These are phyloP conservation scores for Papilio dardanus DNA, from an alignment of 1,140 invertebrate genomes.

Conservation along the genomic window DNA sequence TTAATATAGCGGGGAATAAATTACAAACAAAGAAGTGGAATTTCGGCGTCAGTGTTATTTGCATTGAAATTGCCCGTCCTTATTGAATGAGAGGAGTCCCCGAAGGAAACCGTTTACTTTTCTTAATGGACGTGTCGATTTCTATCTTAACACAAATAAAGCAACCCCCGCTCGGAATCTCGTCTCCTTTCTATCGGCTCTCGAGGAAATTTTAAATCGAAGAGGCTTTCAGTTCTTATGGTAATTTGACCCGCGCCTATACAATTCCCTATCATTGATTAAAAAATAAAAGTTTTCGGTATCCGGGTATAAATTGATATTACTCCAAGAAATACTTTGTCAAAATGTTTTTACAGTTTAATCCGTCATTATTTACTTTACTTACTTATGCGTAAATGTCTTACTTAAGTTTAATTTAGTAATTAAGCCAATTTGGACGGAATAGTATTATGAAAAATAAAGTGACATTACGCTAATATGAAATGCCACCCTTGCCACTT, in stretches of 20 bases:
- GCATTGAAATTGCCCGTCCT: slow-evolving; percentile 16
- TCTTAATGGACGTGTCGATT: slow-evolving; percentile 36
- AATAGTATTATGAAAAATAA: slow-evolving; percentile 29
- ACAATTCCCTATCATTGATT: slow-evolving; percentile 14
- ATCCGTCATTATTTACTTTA: background rate
- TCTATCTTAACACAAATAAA: slow-evolving; percentile 32
- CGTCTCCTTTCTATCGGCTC: slow-evolving; percentile 20
- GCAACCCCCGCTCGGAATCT: slow-evolving; percentile 4
- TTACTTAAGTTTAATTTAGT: background rate
- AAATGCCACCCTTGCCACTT: slow-evolving; percentile 45
- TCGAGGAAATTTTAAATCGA: slow-evolving; percentile 28
- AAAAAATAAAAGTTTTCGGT: background rate
- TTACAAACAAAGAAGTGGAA: slow-evolving; percentile 18
- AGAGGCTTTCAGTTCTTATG: slow-evolving; percentile 23
- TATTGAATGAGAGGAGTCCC: slow-evolving; percentile 21
- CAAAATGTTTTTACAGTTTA: too few species aligned
- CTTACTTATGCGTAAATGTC: background rate
- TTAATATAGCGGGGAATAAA: background rate
- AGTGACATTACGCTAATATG: slow-evolving; percentile 46
- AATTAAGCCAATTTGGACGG: slow-evolving; percentile 14
- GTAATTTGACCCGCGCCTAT: slow-evolving; percentile 33
- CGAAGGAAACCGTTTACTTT: slow-evolving; percentile 25
- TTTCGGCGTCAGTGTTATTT: slow-evolving; percentile 1
- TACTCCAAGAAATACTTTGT: too few species aligned
- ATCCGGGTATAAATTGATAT: background rate